Conservation (phyloP, 2,888 invertebrate species). For the Gari tellinella region DNA sequence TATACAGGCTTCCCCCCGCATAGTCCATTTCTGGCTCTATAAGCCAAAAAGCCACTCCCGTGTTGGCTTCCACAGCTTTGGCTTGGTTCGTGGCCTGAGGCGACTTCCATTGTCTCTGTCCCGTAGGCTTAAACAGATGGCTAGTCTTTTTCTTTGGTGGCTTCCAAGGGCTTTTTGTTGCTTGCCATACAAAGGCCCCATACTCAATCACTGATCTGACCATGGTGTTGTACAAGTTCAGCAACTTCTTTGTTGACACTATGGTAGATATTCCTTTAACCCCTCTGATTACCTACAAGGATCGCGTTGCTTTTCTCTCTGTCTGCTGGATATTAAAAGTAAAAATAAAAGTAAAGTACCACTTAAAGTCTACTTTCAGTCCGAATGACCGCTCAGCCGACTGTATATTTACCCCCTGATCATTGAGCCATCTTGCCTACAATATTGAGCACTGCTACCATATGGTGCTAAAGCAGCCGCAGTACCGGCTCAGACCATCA, state of each 20-base stretch:
- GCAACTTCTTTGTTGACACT: constrained; percentile 13
- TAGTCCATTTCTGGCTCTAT: constrained; percentile 1
- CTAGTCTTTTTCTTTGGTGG: constrained; percentile 13
- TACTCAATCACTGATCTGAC: constrained; percentile 21
- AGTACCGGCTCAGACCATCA: too few species aligned
- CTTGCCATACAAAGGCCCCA: constrained; percentile 14
- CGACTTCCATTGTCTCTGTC: constrained; percentile 3
- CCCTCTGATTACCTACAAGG: constrained; percentile 20
- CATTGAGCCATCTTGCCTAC: too few species aligned
- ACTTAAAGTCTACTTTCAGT: too few species aligned
- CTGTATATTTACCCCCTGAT: too few species aligned
- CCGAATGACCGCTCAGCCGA: too few species aligned
- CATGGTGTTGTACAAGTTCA: constrained; percentile 10
- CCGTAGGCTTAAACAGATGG: neutral
- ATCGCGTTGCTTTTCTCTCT: constrained; percentile 12
- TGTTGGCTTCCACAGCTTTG: neutral
- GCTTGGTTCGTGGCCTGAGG: constrained; percentile 3
- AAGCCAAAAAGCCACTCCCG: neutral
- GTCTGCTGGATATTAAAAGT: too few species aligned
- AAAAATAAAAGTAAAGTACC: too few species aligned
- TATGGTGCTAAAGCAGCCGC: too few species aligned
- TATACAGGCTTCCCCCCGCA: neutral
- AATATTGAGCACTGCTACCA: too few species aligned
- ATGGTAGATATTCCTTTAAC: constrained; percentile 25
- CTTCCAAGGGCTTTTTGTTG: constrained; percentile 6